Conservation (phyloP, 2,797 vertebrate genomes). For the Sebastes vulpes region DNA sequence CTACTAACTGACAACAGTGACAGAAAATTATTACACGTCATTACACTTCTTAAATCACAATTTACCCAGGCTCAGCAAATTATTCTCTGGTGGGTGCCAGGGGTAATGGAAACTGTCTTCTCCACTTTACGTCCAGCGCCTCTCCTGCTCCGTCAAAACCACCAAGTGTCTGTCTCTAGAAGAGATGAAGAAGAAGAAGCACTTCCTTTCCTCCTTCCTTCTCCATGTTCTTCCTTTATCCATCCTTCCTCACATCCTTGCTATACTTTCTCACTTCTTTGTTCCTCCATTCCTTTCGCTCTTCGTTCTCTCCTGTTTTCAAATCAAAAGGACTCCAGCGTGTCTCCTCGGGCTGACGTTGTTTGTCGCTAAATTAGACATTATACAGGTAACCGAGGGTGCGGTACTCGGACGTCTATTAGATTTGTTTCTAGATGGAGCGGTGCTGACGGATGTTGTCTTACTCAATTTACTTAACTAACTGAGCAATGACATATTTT, state of each 20-base stretch:
- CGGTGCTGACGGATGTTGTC: conserved; percentile 37
- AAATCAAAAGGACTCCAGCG: conserved; percentile 15
- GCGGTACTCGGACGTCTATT: conserved; percentile 27
- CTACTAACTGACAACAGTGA: conserved; percentile 85
- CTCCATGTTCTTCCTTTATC: neutral
- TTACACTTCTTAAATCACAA: conserved; percentile 91
- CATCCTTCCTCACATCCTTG: neutral
- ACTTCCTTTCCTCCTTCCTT: neutral
- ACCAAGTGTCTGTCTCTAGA: conserved; percentile 65
- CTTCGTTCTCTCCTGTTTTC: conserved; percentile 1
- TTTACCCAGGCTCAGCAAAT: conserved; percentile 90
- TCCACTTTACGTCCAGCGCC: conserved; percentile 83
- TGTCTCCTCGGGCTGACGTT: conserved; percentile 32
- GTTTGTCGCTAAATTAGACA: conserved; percentile 54
- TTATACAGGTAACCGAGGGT: conserved; percentile 46
- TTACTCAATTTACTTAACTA: conserved; percentile 44
- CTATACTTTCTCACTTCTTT: neutral
- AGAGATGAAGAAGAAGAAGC: conserved; percentile 9
- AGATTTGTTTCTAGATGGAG: conserved; percentile 45
- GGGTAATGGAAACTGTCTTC: conserved; percentile 91
- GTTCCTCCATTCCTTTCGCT: neutral
- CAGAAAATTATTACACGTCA: conserved; percentile 92
- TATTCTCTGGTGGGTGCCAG: conserved; percentile 84
- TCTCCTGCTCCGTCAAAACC: conserved; percentile 78
- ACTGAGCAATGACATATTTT: conserved; percentile 13